Evolutionary conservation across 2,113 vertebrate genomes (phyloP).

Genomic region (Psephotus haematonotus): DNA sequence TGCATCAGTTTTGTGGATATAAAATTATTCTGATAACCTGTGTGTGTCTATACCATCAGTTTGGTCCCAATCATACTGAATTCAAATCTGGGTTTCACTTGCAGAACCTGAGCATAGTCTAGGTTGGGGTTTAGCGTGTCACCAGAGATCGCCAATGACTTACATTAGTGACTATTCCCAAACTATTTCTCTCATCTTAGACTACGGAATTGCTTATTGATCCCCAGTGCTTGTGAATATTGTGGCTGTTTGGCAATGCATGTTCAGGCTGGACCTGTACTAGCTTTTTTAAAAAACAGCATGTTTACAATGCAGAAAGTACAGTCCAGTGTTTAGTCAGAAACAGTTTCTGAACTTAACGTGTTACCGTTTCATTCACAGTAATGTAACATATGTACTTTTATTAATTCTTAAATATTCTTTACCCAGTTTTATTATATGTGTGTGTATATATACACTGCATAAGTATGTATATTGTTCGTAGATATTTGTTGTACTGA

Average conservation of each 20-base stretch:
- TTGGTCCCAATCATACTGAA: neutral
- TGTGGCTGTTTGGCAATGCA: neutral
- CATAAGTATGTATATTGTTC: neutral
- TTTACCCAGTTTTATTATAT: neutral
- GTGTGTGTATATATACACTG: fast-evolving
- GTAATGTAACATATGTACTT: neutral
- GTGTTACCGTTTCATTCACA: neutral
- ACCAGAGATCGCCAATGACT: neutral
- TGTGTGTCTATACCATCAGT: neutral
- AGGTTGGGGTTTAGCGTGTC: neutral
- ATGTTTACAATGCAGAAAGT: neutral
- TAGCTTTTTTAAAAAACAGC: neutral
- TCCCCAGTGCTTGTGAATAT: neutral
- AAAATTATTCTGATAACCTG: neutral
- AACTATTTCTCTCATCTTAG: neutral
- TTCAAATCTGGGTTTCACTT: neutral
- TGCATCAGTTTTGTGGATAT: neutral
- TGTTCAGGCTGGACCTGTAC: neutral
- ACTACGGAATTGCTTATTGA: conserved; percentile 10
- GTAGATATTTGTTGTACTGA: neutral
- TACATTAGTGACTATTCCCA: neutral
- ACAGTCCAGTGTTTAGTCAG: neutral
- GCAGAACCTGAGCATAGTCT: neutral
- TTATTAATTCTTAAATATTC: neutral
- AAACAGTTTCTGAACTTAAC: neutral